Evolutionary conservation across 1,140 invertebrate genomes (phyloP).

Genomic region (Heliothis subflexa): DNA sequence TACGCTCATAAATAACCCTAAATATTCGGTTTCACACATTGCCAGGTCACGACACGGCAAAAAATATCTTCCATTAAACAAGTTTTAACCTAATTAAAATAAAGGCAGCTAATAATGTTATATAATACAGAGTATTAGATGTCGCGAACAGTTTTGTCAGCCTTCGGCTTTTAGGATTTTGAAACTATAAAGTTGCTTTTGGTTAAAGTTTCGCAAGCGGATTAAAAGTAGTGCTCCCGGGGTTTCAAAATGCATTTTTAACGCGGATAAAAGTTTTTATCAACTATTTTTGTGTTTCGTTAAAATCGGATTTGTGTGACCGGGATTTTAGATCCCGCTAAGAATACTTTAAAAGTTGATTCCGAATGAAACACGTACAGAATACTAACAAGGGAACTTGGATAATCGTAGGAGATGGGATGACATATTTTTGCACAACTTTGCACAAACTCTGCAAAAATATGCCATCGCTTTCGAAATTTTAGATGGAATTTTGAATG

Average conservation of each 20-base stretch:
- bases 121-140: slow-evolving; percentile 4
- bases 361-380: slow-evolving; percentile 30
- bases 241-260: slow-evolving; percentile 71
- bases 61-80: slow-evolving; percentile 40
- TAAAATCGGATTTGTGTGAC: slow-evolving; percentile 55
- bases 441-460: slow-evolving; percentile 29
- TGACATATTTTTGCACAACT: slow-evolving; percentile 35
- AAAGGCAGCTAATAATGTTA: background rate
- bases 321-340: slow-evolving; percentile 11
- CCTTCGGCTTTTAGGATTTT: slow-evolving; percentile 68
- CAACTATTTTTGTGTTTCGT: slow-evolving; percentile 53
- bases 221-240: slow-evolving; percentile 68
- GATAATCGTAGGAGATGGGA: slow-evolving; percentile 18
- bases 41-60: slow-evolving; percentile 45
- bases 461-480: slow-evolving; percentile 23
- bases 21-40: slow-evolving; percentile 47
- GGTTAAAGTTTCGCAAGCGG: slow-evolving; percentile 65
- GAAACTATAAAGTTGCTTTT: slow-evolving; percentile 62
- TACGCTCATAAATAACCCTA: slow-evolving; percentile 50
- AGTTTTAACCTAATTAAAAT: slow-evolving; percentile 51
- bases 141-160: slow-evolving; percentile 46
- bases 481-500: slow-evolving; percentile 32
- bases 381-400: slow-evolving; percentile 28
- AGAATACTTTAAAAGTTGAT: slow-evolving; percentile 40
- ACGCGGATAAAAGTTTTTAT: slow-evolving; percentile 62